A percentile compares a stretch with the other conserved stretches of the same genome.
Evolutionary conservation across 2,888 invertebrate species (phyloP).

Genomic region (Apoda limacodes): DNA sequence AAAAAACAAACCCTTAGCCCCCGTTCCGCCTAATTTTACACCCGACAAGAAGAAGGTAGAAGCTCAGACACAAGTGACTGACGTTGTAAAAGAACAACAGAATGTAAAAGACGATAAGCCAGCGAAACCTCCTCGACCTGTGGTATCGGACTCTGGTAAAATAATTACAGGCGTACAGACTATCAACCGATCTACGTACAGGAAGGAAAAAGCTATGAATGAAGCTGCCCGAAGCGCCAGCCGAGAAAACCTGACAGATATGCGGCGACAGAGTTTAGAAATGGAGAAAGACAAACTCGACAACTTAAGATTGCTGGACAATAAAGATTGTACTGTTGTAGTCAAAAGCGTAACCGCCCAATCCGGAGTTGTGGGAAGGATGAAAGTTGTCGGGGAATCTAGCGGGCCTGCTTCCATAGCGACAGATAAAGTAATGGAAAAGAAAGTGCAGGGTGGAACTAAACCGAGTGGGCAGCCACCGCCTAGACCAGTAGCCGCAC

Average conservation of each 20-base stretch:
- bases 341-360: conserved; percentile 56
- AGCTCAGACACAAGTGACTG: conserved; percentile 27
- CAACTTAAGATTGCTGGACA: conserved; percentile 26
- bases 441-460: conserved; percentile 27
- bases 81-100: conserved; percentile 26
- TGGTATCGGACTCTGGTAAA: conserved; percentile 59
- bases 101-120: conserved; percentile 50
- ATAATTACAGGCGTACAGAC: conserved; percentile 69
- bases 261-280: conserved; percentile 66
- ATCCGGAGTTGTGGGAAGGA: conserved; percentile 48
- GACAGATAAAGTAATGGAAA: conserved; percentile 26
- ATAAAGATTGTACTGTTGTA: conserved; percentile 36
- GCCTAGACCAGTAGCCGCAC: conserved; percentile 58
- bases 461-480: conserved; percentile 69
- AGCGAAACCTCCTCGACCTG: conserved; percentile 74
- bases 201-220: conserved; percentile 58
- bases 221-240: conserved; percentile 46
- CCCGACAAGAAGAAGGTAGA: conserved; percentile 56
- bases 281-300: conserved; percentile 62
- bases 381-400: conserved; percentile 45
- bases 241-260: conserved; percentile 52
- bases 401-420: conserved; percentile 49
- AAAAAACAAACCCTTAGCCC: conserved; percentile 81
- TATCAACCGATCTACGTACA: conserved; percentile 71
- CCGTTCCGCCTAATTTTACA: conserved; percentile 74